Base-by-base conservation (phyloP, 30 jellyfish, hydroid and myxozoan species). In the Pseudorhiza aurosa region DNA sequence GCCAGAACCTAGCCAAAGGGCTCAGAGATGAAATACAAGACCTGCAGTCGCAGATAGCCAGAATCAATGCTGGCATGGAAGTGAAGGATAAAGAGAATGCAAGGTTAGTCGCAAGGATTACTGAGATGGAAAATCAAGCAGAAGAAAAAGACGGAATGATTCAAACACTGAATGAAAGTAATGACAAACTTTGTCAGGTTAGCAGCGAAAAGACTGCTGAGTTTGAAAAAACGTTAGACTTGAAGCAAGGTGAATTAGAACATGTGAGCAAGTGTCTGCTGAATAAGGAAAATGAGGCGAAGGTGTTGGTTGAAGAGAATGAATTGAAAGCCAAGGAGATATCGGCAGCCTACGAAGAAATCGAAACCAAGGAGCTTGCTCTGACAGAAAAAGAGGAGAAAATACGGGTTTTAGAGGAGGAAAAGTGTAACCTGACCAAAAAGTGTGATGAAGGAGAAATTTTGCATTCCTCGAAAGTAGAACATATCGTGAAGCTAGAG, bases 61-160 rank as follows among this genome's bases (percentile, higher is more conserved):
- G 77, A 30, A 32, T 64, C n/a, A 64, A 64, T 64, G 77, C 77
- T 5, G 77, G 77, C 7, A 26, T 64, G 25, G 77, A 64, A 32
- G 35, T 64, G 4, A 64, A 64, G 33, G 77, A 64, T 11, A 64
- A n/a, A 33, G 32, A 64, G 1, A 64, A 29, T 32, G 35, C 50
- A 4, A 26, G 9, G 19, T 18, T 64, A 35, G 0, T 58, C 7
- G 27, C n/a, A 35, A 64, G 25, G 33, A 26, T 33, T 19, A 2
- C 39, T 7, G 58, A 32, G 1, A 39, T 64, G 58, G 77, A 64
- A 33, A 26, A 4, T 39, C 49, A 64, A 15, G 4, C 35, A 17
- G 4, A 24, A n/a, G 30, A 64, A 31, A 64, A 64, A 32, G 35
- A 5, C 2, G 12, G 31, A 32, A 26, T 2, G 29, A 2, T 29